Conservation (phyloP, 2,888 invertebrate species). For the Dolichopus griseipennis region DNA sequence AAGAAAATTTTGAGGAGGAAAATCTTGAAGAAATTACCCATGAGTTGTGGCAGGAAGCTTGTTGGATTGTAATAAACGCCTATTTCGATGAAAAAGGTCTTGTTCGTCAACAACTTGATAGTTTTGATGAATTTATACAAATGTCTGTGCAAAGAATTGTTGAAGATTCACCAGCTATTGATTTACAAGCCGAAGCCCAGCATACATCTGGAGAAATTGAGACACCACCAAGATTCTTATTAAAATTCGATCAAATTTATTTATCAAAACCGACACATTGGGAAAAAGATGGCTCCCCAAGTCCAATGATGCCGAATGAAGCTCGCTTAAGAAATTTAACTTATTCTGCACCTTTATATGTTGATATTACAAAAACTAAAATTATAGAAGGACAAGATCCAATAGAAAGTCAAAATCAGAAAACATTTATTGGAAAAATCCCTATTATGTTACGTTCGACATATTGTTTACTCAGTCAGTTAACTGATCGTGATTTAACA, state of each 20-base stretch:
- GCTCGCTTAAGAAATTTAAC: constrained; percentile 93
- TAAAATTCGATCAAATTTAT: constrained; percentile 99
- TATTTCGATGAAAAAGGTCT: constrained; percentile 99
- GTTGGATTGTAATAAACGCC: constrained; percentile 99
- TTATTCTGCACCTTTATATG: constrained; percentile 97
- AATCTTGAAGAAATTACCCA: constrained; percentile 93
- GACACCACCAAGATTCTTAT: constrained; percentile 76
- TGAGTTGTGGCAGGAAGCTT: constrained; percentile 99
- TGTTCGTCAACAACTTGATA: constrained; percentile 96
- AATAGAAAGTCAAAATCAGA: constrained; percentile 70
- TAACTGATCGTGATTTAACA: constrained; percentile 97
- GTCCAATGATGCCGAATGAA: constrained; percentile 99
- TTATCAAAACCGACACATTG: constrained; percentile 99
- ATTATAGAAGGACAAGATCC: constrained; percentile 85
- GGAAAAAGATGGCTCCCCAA: constrained; percentile 99
- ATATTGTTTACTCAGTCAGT: constrained; percentile 87
- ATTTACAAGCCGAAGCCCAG: constrained; percentile 95
- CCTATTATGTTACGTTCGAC: constrained; percentile 99
- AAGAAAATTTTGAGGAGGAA: constrained; percentile 64
- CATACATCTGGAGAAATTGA: constrained; percentile 90
- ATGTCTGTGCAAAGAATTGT: constrained; percentile 99
- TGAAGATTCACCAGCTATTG: constrained; percentile 97
- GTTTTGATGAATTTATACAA: constrained; percentile 99
- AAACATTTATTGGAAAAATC: constrained; percentile 79
- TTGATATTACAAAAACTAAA: constrained; percentile 96